Percentiles rank a stretch among this genome's conserved stretches.
Evolutionary conservation across 2,888 invertebrate genomes (phyloP).

Genomic region (Brachyptera risi): DNA sequence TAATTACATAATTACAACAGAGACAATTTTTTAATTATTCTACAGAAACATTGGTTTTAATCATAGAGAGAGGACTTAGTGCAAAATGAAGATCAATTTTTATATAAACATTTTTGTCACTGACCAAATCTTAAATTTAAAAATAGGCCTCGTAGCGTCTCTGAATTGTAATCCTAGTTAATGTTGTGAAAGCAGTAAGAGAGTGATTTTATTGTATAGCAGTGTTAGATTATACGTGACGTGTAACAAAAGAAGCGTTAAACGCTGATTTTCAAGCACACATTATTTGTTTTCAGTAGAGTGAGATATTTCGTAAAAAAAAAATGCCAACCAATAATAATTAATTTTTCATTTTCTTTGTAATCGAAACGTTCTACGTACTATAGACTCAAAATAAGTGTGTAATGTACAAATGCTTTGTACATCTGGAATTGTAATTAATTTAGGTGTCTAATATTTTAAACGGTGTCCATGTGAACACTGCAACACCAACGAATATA

Average conservation of each 20-base stretch:
- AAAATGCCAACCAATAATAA: no score
- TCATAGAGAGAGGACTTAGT: background rate
- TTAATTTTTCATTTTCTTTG: background rate
- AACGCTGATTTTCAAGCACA: background rate
- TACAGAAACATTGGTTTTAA: background rate
- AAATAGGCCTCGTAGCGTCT: background rate
- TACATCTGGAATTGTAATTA: no score
- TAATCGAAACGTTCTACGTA: background rate
- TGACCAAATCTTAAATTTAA: conserved; percentile 6
- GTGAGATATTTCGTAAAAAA: no score
- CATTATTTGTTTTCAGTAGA: background rate
- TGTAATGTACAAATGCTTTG: background rate
- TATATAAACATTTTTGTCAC: conserved; percentile 2
- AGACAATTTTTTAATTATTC: background rate
- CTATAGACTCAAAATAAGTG: background rate
- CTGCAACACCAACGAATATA: no score
- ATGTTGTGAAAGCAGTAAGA: background rate
- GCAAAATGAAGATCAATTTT: conserved; percentile 5
- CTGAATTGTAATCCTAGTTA: background rate
- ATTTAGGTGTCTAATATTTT: no score
- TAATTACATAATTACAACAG: background rate
- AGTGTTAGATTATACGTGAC: conserved; percentile 4
- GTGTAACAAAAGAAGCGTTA: background rate
- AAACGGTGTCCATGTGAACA: no score
- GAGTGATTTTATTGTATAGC: background rate